These are phyloP conservation scores for Tricholaema leucomelas DNA, from an alignment of 2,113 vertebrate genomes.

Conservation along the genomic window DNA sequence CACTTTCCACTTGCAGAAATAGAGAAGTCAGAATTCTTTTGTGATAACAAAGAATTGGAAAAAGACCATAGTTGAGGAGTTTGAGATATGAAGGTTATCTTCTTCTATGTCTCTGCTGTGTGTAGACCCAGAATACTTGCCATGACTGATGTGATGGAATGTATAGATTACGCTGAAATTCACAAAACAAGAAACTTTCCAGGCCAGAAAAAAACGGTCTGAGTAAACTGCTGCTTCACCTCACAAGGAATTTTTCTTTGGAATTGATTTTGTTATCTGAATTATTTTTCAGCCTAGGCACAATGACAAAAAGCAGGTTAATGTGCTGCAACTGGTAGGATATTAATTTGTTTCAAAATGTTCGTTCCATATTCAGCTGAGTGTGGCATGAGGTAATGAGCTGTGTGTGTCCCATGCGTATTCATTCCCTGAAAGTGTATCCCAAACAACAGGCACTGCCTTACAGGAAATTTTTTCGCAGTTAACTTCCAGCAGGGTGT, in stretches of 20 bases:
- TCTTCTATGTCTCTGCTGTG: neutral
- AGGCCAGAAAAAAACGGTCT: neutral
- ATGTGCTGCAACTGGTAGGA: neutral
- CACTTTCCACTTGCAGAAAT: neutral
- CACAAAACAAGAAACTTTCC: neutral
- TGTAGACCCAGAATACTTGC: neutral
- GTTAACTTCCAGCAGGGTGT: slow-evolving; percentile 67
- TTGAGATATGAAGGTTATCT: slow-evolving; percentile 64
- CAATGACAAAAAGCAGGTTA: neutral
- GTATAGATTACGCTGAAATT: slow-evolving; percentile 1
- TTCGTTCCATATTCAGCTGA: slow-evolving; percentile 23
- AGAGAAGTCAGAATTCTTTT: slow-evolving; percentile 10
- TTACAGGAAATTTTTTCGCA: slow-evolving; percentile 54
- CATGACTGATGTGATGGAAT: slow-evolving; percentile 32
- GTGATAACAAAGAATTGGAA: slow-evolving; percentile 35
- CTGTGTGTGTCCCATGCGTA: slow-evolving; percentile 23
- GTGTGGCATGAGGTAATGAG: slow-evolving; percentile 60
- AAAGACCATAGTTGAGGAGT: slow-evolving; percentile 45
- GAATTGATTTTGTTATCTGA: neutral
- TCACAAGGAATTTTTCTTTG: neutral
- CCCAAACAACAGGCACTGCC: slow-evolving; percentile 12
- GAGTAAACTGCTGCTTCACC: neutral
- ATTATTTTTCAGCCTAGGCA: neutral
- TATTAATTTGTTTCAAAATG: neutral
- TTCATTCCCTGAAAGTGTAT: slow-evolving; percentile 64